These are phyloP conservation scores for Hydropsyche betteni DNA, from an alignment of 2,888 invertebrate species.

Conservation along the genomic window DNA sequence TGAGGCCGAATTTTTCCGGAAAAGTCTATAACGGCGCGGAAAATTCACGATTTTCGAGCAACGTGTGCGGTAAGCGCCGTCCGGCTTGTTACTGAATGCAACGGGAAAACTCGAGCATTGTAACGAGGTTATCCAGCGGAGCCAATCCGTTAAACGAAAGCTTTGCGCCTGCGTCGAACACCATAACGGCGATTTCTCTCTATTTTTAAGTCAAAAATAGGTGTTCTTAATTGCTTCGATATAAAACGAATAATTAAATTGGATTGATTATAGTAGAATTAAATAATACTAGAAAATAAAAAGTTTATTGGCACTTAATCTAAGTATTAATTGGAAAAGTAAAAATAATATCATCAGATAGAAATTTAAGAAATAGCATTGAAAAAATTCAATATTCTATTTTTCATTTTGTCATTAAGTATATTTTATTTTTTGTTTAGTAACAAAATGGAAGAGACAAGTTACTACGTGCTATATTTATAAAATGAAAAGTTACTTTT, in stretches of 20 bases:
- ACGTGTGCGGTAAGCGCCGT: conserved; percentile 2
- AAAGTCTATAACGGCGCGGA: background rate
- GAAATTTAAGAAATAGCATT: too few relatives aligned
- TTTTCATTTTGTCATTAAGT: too few relatives aligned
- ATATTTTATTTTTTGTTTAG: background rate
- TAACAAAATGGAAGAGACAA: background rate
- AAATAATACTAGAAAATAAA: too few relatives aligned
- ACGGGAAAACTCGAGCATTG: conserved; percentile 34
- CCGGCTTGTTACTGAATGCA: conserved; percentile 34
- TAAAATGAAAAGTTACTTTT: background rate
- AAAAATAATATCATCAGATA: too few relatives aligned
- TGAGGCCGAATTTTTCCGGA: background rate
- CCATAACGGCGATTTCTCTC: conserved; percentile 5
- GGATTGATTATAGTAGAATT: too few relatives aligned
- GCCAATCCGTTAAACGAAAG: conserved; percentile 36
- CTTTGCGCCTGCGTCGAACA: conserved; percentile 12
- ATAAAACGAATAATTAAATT: too few relatives aligned
- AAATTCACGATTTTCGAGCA: background rate
- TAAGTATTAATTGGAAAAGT: too few relatives aligned
- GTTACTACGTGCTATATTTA: background rate
- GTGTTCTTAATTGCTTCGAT: too few relatives aligned
- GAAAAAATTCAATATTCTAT: too few relatives aligned
- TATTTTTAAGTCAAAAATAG: too few relatives aligned
- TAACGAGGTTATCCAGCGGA: conserved; percentile 38
- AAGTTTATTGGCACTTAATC: too few relatives aligned